Conservation (phyloP, 2,797 vertebrate species). For the Pseudocheirus occidentalis region DNA sequence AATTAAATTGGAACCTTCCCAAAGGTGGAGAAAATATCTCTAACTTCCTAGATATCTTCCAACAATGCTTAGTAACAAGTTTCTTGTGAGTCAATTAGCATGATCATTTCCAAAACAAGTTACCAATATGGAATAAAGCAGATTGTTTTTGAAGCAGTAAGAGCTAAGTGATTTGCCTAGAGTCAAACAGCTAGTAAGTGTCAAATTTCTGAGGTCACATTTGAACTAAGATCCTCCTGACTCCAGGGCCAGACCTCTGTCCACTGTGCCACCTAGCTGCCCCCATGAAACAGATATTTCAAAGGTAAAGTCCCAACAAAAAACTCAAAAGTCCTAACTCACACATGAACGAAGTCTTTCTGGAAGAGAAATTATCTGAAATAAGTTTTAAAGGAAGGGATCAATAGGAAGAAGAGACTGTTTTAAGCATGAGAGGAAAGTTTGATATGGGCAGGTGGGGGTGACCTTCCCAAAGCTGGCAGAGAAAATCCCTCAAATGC, state of each 20-base stretch:
- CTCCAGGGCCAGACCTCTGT: too few species aligned
- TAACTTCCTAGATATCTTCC: constrained; percentile 8
- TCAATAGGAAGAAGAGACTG: neutral
- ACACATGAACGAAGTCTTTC: neutral
- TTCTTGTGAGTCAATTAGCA: constrained; percentile 39
- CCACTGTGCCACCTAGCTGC: too few species aligned
- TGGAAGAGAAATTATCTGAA: neutral
- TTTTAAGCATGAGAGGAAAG: neutral
- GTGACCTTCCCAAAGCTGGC: neutral
- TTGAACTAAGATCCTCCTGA: too few species aligned
- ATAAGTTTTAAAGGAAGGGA: neutral
- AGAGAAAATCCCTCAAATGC: neutral
- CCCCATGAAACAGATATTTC: neutral
- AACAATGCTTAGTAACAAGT: constrained; percentile 37
- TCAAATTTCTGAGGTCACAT: too few species aligned
- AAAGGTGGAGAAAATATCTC: neutral
- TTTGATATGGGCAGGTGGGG: neutral
- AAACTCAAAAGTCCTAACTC: neutral
- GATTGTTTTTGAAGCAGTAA: too few species aligned
- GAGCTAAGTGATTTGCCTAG: too few species aligned
- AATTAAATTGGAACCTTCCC: neutral
- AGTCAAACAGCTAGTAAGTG: too few species aligned
- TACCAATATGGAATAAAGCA: neutral
- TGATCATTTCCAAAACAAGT: neutral
- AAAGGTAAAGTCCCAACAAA: neutral